A percentile compares a stretch with the other conserved stretches of the same genome.
Evolutionary conservation across 1,140 invertebrate genomes (phyloP).

Genomic region (Pachypsylla venusta): DNA sequence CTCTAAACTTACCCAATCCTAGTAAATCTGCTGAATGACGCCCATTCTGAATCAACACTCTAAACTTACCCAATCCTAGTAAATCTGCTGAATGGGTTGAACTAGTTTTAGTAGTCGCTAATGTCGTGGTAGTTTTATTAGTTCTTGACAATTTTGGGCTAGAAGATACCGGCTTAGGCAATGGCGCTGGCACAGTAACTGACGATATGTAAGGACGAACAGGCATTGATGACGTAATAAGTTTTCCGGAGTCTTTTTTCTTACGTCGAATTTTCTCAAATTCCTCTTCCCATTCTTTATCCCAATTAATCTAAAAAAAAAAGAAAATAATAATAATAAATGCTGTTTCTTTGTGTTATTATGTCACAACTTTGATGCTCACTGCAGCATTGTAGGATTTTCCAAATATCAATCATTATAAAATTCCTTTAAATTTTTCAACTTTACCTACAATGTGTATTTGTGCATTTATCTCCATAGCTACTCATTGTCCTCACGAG

Average conservation of each 20-base stretch:
- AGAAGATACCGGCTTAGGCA: constrained; percentile 38
- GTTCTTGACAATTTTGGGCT: constrained; percentile 51
- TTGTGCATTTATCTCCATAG: too few species aligned
- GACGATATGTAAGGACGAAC: constrained; percentile 13
- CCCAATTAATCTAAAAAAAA: constrained; percentile 40
- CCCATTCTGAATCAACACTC: background rate
- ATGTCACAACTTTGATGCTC: too few species aligned
- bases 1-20: constrained; percentile 39
- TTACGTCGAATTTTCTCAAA: constrained; percentile 65
- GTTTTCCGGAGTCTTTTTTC: constrained; percentile 30
- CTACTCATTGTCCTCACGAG: too few species aligned
- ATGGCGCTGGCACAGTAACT: constrained; percentile 31
- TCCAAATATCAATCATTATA: background rate
- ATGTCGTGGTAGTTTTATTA: constrained; percentile 32
- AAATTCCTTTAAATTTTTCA: background rate
- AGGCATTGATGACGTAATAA: constrained; percentile 11
- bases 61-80: constrained; percentile 39
- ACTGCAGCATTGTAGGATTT: background rate
- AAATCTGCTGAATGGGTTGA: constrained; percentile 34
- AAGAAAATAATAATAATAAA: constrained; percentile 12
- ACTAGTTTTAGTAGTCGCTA: constrained; percentile 4
- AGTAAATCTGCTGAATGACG: constrained; percentile 37
- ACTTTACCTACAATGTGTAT: too few species aligned
- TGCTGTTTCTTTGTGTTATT: too few species aligned
- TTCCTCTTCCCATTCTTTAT: constrained; percentile 77